Percentiles rank a stretch among this genome's conserved stretches.
These are phyloP conservation scores for Xestia rhomboidea DNA, from an alignment of 2,888 invertebrate species.

Conservation along the genomic window DNA sequence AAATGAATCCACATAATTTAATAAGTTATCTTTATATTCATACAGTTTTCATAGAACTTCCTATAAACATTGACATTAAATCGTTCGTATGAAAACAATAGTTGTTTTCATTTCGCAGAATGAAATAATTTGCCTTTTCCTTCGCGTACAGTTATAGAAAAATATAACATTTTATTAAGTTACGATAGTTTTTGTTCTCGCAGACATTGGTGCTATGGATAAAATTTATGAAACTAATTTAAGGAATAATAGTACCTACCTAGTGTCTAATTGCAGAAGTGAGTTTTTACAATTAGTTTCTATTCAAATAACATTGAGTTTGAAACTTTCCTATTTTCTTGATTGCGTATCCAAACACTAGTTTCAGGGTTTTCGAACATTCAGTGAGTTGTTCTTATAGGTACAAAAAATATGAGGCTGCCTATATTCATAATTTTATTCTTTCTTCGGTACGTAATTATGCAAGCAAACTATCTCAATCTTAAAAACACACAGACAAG, in stretches of 20 bases:
- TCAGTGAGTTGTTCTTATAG: neutral
- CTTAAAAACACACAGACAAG: slow-evolving; percentile 21
- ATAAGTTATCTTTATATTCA: slow-evolving; percentile 44
- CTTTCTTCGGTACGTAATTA: slow-evolving; percentile 4
- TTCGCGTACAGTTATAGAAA: slow-evolving; percentile 1
- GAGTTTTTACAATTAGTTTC: neutral
- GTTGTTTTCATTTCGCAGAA: slow-evolving; percentile 45
- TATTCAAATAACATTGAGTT: neutral
- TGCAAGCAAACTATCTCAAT: neutral
- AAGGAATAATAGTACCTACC: neutral
- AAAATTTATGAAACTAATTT: neutral
- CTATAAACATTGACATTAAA: slow-evolving; percentile 46
- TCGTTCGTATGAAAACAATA: slow-evolving; percentile 47
- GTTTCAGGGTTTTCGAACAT: neutral
- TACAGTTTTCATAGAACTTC: slow-evolving; percentile 47
- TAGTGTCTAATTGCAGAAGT: neutral
- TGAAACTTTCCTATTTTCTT: neutral
- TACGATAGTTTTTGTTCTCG: neutral
- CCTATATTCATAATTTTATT: neutral
- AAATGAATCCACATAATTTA: slow-evolving; percentile 44
- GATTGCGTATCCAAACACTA: neutral
- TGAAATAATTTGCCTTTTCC: slow-evolving; percentile 12
- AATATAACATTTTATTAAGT: slow-evolving; percentile 23
- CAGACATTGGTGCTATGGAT: neutral
- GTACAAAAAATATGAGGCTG: no score